phyloP scores from a whole-genome alignment of 2,888 invertebrate species.

The Sialis fuliginosa region DNA sequence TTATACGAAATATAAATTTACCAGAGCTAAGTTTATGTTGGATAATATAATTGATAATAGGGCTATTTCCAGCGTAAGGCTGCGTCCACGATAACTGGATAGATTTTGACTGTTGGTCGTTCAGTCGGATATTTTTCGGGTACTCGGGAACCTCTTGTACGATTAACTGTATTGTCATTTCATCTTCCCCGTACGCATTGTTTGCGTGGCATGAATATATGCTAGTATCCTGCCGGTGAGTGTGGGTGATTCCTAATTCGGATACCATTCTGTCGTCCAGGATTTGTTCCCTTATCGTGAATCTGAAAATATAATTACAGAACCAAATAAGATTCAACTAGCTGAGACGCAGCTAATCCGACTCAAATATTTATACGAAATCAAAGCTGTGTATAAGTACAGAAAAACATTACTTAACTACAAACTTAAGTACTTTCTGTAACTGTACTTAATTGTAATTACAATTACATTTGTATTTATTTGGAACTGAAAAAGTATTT shows the following conservation, averaged over 20 bases:
- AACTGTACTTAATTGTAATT: too few relatives aligned
- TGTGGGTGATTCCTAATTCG: slow-evolving; percentile 66
- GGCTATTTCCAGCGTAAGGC: slow-evolving; percentile 77
- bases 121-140: slow-evolving; percentile 69
- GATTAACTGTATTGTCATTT: slow-evolving; percentile 76
- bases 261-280: slow-evolving; percentile 70
- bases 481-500: too few relatives aligned
- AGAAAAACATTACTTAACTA: too few relatives aligned
- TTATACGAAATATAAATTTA: not conserved
- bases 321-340: not conserved
- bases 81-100: slow-evolving; percentile 79
- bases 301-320: slow-evolving; percentile 25
- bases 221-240: slow-evolving; percentile 76
- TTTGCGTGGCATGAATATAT: slow-evolving; percentile 74
- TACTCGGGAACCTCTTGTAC: slow-evolving; percentile 85
- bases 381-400: too few relatives aligned
- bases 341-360: too few relatives aligned
- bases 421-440: too few relatives aligned
- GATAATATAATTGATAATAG: slow-evolving; percentile 72
- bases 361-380: too few relatives aligned
- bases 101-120: slow-evolving; percentile 68
- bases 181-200: slow-evolving; percentile 80
- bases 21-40: slow-evolving; percentile 68
- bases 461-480: too few relatives aligned
- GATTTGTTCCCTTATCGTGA: slow-evolving; percentile 57